These are phyloP conservation scores for Paralichthys olivaceus DNA, from an alignment of 2,113 vertebrate genomes.

Conservation along the genomic window DNA sequence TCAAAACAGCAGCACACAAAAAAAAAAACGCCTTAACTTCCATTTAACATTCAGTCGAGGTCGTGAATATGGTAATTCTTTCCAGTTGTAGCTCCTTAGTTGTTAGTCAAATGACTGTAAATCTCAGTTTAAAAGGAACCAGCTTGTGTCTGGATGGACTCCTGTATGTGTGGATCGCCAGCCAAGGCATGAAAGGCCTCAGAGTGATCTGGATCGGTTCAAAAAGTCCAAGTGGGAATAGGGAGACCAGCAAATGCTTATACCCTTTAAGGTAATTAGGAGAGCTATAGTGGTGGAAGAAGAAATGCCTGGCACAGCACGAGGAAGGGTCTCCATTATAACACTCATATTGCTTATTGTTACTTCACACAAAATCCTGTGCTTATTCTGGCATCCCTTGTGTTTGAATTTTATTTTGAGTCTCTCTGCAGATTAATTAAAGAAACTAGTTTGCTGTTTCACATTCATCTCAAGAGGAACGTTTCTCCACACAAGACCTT, in stretches of 20 bases:
- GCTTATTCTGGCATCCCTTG: no score
- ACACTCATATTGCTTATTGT: no score
- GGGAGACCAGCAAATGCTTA: not conserved
- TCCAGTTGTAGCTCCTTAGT: slow-evolving; percentile 42
- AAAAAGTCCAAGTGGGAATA: slow-evolving; percentile 15
- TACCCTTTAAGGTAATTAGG: not conserved
- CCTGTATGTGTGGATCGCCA: not conserved
- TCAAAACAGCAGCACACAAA: slow-evolving; percentile 21
- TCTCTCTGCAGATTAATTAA: no score
- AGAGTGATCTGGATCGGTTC: slow-evolving; percentile 32
- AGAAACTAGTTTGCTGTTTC: not conserved
- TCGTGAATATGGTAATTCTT: slow-evolving; percentile 24
- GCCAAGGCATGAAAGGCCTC: slow-evolving; percentile 22
- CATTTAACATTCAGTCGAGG: slow-evolving; percentile 34
- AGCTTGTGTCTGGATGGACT: slow-evolving; percentile 48
- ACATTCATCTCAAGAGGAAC: not conserved
- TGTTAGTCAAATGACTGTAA: slow-evolving; percentile 52
- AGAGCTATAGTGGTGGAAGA: not conserved
- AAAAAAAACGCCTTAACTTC: slow-evolving; percentile 23
- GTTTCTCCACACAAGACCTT: not conserved
- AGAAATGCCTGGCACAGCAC: not conserved
- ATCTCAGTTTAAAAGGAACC: slow-evolving; percentile 64
- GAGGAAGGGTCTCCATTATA: not conserved
- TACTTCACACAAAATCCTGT: no score
- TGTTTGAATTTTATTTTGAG: not conserved